Evolutionary conservation across 1,140 invertebrate genomes (phyloP).

Genomic region (Drepana arcuata): DNA sequence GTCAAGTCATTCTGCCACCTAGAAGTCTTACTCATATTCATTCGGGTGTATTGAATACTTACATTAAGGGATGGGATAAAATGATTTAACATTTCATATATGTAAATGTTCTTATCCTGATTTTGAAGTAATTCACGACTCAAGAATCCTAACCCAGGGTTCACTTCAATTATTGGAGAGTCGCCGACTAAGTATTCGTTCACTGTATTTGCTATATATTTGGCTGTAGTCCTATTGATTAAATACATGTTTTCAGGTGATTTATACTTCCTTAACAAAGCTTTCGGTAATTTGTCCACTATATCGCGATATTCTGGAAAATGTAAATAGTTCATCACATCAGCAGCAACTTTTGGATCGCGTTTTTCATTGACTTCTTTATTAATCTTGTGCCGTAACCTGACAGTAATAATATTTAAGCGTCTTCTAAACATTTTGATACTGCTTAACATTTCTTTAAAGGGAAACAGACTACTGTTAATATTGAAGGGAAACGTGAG

Average conservation of each 20-base stretch:
- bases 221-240: constrained; percentile 57
- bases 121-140: constrained; percentile 56
- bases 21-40: no score
- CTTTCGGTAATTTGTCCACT: constrained; percentile 35
- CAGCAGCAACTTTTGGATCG: constrained; percentile 27
- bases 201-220: constrained; percentile 40
- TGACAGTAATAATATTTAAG: no score
- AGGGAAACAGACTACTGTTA: no score
- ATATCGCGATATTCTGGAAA: constrained; percentile 34
- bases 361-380: constrained; percentile 27
- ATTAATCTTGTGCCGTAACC: constrained; percentile 23
- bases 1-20: no score
- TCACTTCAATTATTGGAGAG: constrained; percentile 67
- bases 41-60: no score
- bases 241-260: constrained; percentile 59
- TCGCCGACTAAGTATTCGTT: constrained; percentile 30
- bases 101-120: constrained; percentile 41
- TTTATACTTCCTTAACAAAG: constrained; percentile 52
- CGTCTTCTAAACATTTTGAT: no score
- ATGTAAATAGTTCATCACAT: constrained; percentile 49
- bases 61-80: constrained; percentile 43
- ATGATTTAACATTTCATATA: constrained; percentile 61
- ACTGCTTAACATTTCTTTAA: no score
- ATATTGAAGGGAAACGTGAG: no score
- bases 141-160: constrained; percentile 70